Evolutionary conservation across 2,113 vertebrate genomes (phyloP).

Genomic region (Neolamprologus tretocephalus): DNA sequence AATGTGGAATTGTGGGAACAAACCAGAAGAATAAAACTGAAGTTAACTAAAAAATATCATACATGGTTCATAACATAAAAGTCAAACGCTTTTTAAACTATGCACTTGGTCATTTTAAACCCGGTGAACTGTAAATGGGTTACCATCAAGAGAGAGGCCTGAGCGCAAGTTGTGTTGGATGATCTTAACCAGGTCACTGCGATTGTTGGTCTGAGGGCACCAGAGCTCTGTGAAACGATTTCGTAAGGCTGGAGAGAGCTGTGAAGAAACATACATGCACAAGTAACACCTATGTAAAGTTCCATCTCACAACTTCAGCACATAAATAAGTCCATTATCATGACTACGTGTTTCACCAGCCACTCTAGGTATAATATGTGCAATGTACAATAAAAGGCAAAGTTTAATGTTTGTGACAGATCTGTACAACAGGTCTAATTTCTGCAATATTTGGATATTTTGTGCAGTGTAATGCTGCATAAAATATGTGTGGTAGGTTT

Average conservation of each 20-base stretch:
- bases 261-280: not conserved
- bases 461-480: not conserved
- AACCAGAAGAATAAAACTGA: not conserved
- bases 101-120: not conserved
- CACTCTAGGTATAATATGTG: not conserved
- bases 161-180: slow-evolving; percentile 83
- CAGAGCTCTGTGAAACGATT: slow-evolving; percentile 98
- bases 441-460: not conserved
- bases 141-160: slow-evolving; percentile 74
- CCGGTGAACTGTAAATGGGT: not conserved
- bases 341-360: not conserved
- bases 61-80: not conserved
- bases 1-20: not conserved
- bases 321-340: not conserved
- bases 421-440: not conserved
- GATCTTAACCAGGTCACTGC: slow-evolving; percentile 85
- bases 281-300: not conserved
- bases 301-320: not conserved
- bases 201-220: slow-evolving; percentile 87
- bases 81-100: not conserved
- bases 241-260: slow-evolving; percentile 94
- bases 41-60: not conserved
- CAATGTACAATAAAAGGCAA: not conserved
- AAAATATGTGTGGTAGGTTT: not conserved
- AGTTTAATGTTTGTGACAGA: not conserved